Percentiles rank a stretch among this genome's conserved stretches.
phyloP scores from a whole-genome alignment of 2,797 vertebrate genomes.

The Kryptolebias ocellatus region DNA sequence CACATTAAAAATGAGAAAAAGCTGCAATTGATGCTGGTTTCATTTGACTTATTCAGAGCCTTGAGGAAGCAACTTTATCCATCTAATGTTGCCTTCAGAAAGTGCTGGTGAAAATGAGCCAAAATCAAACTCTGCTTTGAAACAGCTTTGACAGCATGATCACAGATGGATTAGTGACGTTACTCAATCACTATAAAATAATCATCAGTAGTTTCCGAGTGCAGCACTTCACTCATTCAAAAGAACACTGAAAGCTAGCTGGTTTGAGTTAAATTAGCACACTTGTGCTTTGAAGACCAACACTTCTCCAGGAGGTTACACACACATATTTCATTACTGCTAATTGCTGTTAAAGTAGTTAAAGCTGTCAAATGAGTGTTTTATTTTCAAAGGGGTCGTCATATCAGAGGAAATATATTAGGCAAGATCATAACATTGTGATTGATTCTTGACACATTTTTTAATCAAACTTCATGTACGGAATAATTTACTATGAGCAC shows the following conservation, averaged over 20 bases:
- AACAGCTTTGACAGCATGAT: constrained; percentile 32
- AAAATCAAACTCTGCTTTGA: constrained; percentile 17
- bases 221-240: constrained; percentile 43
- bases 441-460: constrained; percentile 52
- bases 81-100: constrained; percentile 10
- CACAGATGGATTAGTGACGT: constrained; percentile 43
- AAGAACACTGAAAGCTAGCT: constrained; percentile 50
- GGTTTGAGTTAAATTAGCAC: constrained; percentile 59
- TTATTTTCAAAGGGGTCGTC: constrained; percentile 53
- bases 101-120: constrained; percentile 16
- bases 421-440: constrained; percentile 51
- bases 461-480: constrained; percentile 47
- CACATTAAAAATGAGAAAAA: background rate
- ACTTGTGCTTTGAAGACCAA: constrained; percentile 55
- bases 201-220: constrained; percentile 34
- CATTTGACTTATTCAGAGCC: background rate
- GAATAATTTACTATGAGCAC: constrained; percentile 46
- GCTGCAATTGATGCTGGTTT: background rate
- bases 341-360: constrained; percentile 70
- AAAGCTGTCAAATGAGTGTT: constrained; percentile 59
- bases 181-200: constrained; percentile 30
- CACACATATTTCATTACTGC: constrained; percentile 59
- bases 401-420: constrained; percentile 51
- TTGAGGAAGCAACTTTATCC: background rate
- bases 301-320: constrained; percentile 57